Conservation (phyloP, 2,797 vertebrate genomes). For the Euthynnus affinis region DNA sequence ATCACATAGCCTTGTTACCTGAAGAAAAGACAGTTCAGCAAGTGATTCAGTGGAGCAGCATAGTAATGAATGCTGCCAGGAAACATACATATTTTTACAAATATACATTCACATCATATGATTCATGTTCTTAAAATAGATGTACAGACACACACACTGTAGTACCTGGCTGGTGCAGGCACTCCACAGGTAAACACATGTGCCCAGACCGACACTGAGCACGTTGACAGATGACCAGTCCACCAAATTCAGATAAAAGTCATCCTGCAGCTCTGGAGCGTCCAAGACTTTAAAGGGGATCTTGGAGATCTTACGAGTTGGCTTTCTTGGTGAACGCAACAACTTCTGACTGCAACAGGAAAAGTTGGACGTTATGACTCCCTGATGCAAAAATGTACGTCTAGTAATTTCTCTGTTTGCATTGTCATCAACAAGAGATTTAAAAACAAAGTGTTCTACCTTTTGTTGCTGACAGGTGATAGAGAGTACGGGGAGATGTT, state of each 20-base stretch:
- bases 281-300: conserved; percentile 97
- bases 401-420: background rate
- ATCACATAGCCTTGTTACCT: conserved; percentile 95
- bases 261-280: conserved; percentile 94
- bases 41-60: background rate
- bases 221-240: conserved; percentile 97
- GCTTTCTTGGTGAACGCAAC: conserved; percentile 93
- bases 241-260: conserved; percentile 97
- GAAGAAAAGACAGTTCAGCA: conserved; percentile 22
- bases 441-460: conserved; percentile 76
- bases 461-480: conserved; percentile 96
- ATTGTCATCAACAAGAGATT: background rate
- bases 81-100: background rate
- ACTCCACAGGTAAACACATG: conserved; percentile 96
- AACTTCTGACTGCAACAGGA: conserved; percentile 89
- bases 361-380: background rate
- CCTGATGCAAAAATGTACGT: background rate
- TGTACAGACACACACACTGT: background rate
- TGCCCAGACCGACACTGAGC: conserved; percentile 94
- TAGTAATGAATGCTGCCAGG: background rate
- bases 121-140: background rate
- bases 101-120: background rate
- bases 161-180: conserved; percentile 95
- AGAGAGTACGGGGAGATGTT: conserved; percentile 94
- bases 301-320: conserved; percentile 95